Evolutionary conservation across 2,888 invertebrate species (phyloP).

Genomic region (Cheilosia impressa): DNA sequence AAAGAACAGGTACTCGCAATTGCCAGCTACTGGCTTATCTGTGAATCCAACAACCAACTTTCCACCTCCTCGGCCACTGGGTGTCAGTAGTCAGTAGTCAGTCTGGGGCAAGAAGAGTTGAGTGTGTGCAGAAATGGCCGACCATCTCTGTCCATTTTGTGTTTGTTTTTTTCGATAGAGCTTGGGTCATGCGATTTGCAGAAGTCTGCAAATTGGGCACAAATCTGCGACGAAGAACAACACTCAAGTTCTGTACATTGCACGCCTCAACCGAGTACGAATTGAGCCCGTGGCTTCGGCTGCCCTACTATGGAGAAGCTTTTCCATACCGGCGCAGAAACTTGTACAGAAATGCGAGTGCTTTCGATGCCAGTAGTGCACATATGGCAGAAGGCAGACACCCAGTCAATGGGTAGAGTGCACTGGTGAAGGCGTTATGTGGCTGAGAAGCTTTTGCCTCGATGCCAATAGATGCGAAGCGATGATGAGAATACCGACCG

Average conservation of each 20-base stretch:
- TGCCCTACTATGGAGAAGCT: background rate
- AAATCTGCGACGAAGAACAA: background rate
- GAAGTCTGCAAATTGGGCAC: slow-evolving; percentile 45
- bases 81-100: background rate
- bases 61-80: slow-evolving; percentile 2
- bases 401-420: background rate
- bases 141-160: background rate
- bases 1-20: background rate
- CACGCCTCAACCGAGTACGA: slow-evolving; percentile 35
- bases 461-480: slow-evolving; percentile 53
- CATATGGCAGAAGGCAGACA: background rate
- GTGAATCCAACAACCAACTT: background rate
- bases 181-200: slow-evolving; percentile 54
- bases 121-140: too few relatives aligned
- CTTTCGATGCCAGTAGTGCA: slow-evolving; percentile 42
- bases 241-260: slow-evolving; percentile 16
- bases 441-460: slow-evolving; percentile 44
- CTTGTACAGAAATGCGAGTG: background rate
- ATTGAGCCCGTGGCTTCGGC: slow-evolving; percentile 3
- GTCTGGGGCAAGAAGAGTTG: slow-evolving; percentile 44
- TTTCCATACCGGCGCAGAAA: background rate
- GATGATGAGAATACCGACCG: slow-evolving; percentile 35
- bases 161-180: slow-evolving; percentile 2
- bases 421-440: slow-evolving; percentile 24
- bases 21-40: background rate